phyloP scores from a whole-genome alignment of 2,113 vertebrate species.

The Ceuthmochares aereus region DNA sequence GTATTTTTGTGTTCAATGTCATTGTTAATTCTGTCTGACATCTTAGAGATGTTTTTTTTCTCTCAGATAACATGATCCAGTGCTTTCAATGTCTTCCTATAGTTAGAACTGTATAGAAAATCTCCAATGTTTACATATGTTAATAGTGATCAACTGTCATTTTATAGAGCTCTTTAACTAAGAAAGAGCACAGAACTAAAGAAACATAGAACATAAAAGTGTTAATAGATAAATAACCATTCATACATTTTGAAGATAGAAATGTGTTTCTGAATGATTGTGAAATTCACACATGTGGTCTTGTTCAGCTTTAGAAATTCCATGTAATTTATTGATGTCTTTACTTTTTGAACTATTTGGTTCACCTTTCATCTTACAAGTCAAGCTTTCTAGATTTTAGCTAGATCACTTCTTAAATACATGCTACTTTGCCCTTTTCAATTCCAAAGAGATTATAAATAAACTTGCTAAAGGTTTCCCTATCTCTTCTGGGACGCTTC shows the following conservation, averaged over 20 bases:
- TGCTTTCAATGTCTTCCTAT: background rate
- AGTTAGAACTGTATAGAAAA: background rate
- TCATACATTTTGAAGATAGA: background rate
- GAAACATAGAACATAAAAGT: background rate
- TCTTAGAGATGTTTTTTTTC: background rate
- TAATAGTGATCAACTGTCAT: background rate
- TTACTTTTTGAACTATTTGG: constrained; percentile 22
- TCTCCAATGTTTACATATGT: background rate
- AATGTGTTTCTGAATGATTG: background rate
- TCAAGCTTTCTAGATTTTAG: constrained; percentile 58
- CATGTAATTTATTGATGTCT: background rate
- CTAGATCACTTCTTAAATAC: constrained; percentile 56
- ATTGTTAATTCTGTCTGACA: background rate
- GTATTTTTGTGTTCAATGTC: background rate
- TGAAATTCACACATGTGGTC: background rate
- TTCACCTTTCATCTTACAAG: constrained; percentile 40
- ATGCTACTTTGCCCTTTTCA: constrained; percentile 54
- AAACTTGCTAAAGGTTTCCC: constrained; percentile 66
- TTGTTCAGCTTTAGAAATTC: background rate
- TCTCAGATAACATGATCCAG: background rate
- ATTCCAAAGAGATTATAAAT: constrained; percentile 68
- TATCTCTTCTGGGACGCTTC: constrained; percentile 67
- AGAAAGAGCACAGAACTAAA: background rate
- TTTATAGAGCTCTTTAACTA: background rate
- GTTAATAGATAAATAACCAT: background rate